These are phyloP conservation scores for Drepana arcuata DNA, from an alignment of 1,140 invertebrate species.

Conservation along the genomic window DNA sequence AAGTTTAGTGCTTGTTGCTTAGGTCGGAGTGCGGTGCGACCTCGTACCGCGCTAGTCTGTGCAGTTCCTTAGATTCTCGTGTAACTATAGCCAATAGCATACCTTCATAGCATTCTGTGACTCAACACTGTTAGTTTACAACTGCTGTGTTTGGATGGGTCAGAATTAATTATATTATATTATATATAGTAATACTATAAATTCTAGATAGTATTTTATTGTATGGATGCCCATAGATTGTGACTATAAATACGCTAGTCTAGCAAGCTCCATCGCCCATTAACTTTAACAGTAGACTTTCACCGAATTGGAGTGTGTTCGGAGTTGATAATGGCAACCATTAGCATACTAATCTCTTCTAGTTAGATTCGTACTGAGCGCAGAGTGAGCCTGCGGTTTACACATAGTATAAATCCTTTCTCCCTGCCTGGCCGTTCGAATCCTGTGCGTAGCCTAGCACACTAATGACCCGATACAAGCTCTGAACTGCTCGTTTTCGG, in stretches of 20 bases:
- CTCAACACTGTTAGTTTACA: conserved; percentile 37
- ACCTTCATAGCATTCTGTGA: conserved; percentile 29
- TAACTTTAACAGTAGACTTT: conserved; percentile 54
- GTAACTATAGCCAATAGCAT: conserved; percentile 43
- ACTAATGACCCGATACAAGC: conserved; percentile 6
- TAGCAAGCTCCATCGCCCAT: conserved; percentile 62
- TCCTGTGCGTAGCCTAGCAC: conserved; percentile 6
- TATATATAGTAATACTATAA: no score
- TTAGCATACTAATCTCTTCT: conserved; percentile 65
- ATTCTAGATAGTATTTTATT: conserved; percentile 45
- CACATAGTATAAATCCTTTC: conserved; percentile 36
- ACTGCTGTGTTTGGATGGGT: conserved; percentile 66
- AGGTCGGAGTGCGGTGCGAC: conserved; percentile 29
- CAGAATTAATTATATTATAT: conserved; percentile 38
- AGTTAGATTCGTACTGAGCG: conserved; percentile 36
- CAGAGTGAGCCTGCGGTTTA: conserved; percentile 30
- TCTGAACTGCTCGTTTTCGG: conserved; percentile 14
- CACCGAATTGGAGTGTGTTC: conserved; percentile 37
- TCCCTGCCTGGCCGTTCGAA: conserved; percentile 19
- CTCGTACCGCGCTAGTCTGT: conserved; percentile 23
- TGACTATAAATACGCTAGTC: conserved; percentile 48
- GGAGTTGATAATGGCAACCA: conserved; percentile 40
- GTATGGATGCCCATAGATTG: conserved; percentile 52
- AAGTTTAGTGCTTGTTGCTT: conserved; percentile 59
- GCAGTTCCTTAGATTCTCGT: conserved; percentile 36